Base-by-base conservation (phyloP, 35 echinoderm and acorn worm species). In the Diadema setosum region DNA sequence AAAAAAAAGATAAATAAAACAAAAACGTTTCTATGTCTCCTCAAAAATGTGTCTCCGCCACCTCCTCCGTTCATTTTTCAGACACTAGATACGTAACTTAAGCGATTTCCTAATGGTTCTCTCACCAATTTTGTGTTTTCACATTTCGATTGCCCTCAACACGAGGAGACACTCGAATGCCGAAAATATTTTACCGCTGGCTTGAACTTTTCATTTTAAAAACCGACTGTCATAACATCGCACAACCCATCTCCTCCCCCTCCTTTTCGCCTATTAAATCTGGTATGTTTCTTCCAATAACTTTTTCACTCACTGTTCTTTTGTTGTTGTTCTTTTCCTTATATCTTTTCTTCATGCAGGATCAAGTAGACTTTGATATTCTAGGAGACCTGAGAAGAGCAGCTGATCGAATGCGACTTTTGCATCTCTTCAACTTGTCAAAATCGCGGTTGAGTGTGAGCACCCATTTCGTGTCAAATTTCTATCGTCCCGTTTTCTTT, bases 371-470 rank as follows among this genome's bases (percentile, higher is more conserved):
- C 25, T 44, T 41, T n/a, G 73, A 78, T 78, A 78, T 78, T 78
- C 73, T 78, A 15, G 73, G 35, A 14, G 73, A 78, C 44, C 44
- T 78, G 73, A 78, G 73, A 41, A 78, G 73, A 78, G 73, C 73
- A 20, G 73, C 73, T 17, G 44, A 78, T 44, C 29, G 73, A 36
- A 78, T 78, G 73, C 18, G 73, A 78, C 40, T 78, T 39, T 36
- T 78, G 20, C 35, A 44, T 3, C 73, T 78, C 73, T 78, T 78
- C 73, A 78, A 78, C 73, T 41, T 78, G 73, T 78, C 73, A 78
- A 78, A 78, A 41, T 9, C 73, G 24, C 33, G 73, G 5, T 21
- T 78, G 33, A 39, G 44, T n/a, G 73, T 78, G 44, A 78, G 73
- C 40, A 44, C 35, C 18, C 35, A 52, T 52, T 44, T 78, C 39